These are phyloP conservation scores for Coenonympha arcania DNA, from an alignment of 2,888 invertebrate species.

Conservation along the genomic window DNA sequence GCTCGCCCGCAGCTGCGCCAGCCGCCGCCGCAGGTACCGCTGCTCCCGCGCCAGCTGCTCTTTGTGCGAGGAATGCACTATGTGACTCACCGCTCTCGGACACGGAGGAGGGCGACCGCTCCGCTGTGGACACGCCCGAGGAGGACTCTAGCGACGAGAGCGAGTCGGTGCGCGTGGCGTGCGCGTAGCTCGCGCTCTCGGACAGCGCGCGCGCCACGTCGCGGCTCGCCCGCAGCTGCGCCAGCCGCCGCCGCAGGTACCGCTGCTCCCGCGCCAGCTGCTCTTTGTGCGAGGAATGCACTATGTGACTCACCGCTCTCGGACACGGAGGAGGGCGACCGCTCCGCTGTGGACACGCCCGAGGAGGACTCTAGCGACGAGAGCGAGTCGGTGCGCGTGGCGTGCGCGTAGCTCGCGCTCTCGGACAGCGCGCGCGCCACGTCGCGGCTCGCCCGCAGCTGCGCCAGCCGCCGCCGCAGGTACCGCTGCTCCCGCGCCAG, in stretches of 20 bases:
- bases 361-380: too few relatives aligned
- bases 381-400: too few relatives aligned
- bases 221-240: conserved; percentile 75
- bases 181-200: conserved; percentile 72
- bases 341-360: too few relatives aligned
- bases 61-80: conserved; percentile 78
- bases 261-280: conserved; percentile 85
- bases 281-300: conserved; percentile 82
- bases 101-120: conserved; percentile 79
- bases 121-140: conserved; percentile 74
- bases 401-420: too few relatives aligned
- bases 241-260: conserved; percentile 81
- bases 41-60: conserved; percentile 86
- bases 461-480: too few relatives aligned
- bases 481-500: too few relatives aligned
- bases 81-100: conserved; percentile 80
- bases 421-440: too few relatives aligned
- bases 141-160: conserved; percentile 69
- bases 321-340: too few relatives aligned
- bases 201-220: conserved; percentile 71
- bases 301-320: too few relatives aligned
- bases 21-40: conserved; percentile 82
- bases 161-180: conserved; percentile 66
- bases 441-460: too few relatives aligned
- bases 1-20: conserved; percentile 77